Evolutionary conservation across 2,797 vertebrate genomes (phyloP), one percentile per base, ranked within the genome.

Genomic region (Stomatorhinus walkeri): DNA sequence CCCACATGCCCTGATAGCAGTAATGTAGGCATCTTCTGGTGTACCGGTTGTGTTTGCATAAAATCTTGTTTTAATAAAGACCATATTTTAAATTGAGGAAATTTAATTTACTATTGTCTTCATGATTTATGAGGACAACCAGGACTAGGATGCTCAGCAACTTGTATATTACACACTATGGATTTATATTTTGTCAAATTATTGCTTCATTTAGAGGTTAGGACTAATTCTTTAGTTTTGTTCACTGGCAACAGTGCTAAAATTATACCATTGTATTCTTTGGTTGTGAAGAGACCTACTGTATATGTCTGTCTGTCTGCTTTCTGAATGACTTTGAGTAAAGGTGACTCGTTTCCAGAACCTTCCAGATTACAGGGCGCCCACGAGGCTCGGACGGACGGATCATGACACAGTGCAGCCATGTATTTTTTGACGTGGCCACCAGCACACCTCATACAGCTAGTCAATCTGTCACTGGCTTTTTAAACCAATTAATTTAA

Each of bases 281-380:
- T 64, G n/a, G 22, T n/a, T 64, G 22, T 64, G 2, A 22, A 64
- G 8, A 22, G 59, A 64, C 59, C 7, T 0, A 24, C 2, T 64
- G 59, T 24, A 64, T 22, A 64, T 24, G 22, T 64, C n/a, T 7
- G 59, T 64, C 8, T 64, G 22, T n/a, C 59, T 64, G 8, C 22
- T 22, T 79, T 43, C 72, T 36, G 28, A 19, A 19, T 96, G 94
- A 93, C 68, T 93, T 92, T 40, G 95, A 96, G 79, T 93, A 92
- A 88, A 93, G 96, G 52, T 93, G 95, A 51, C 51, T 52, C 95
- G 96, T 83, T 95, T 96, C 92, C 96, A 96, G 90, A 96, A 95
- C 91, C 96, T 96, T 96, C 96, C 96, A 0, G 96, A 96, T 87
- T 96, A 96, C 0, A 96, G 96, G 28, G 28, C 28, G 1, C 28